Percentiles rank a stretch among this genome's conserved stretches.
These are phyloP conservation scores for Procambarus clarkii DNA, from an alignment of 1,140 invertebrate species.

Conservation along the genomic window DNA sequence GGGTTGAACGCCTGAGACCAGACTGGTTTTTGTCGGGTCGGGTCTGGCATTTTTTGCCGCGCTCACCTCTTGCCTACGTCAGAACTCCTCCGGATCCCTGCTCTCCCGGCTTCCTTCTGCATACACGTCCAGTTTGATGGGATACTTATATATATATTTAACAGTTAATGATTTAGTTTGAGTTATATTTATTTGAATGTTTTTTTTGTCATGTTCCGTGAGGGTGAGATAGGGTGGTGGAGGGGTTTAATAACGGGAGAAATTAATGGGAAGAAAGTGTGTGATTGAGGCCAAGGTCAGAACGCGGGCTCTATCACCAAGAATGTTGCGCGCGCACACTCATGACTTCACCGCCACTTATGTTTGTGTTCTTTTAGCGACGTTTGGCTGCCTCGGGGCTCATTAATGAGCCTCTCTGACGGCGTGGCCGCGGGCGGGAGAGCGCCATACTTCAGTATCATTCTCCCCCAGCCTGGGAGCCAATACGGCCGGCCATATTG, in stretches of 20 bases:
- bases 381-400: not conserved
- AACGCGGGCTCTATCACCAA: constrained; percentile 25
- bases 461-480: not conserved
- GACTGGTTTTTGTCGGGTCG: constrained; percentile 24
- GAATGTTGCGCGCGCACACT: constrained; percentile 42
- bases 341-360: constrained; percentile 11
- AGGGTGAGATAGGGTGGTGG: no score
- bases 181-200: no score
- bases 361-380: not conserved
- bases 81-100: not conserved
- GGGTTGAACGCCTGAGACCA: constrained; percentile 6
- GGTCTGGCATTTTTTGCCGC: not conserved
- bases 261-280: no score
- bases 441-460: no score
- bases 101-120: no score
- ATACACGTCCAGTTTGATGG: no score
- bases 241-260: no score
- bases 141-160: no score
- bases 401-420: not conserved
- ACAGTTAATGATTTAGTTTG: no score
- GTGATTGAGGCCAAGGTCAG: not conserved
- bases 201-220: no score
- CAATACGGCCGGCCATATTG: not conserved
- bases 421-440: no score
- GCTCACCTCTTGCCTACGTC: constrained; percentile 21